Base-by-base conservation (phyloP, 2,113 vertebrate species). In the Nothocercus nigrocapillus region DNA sequence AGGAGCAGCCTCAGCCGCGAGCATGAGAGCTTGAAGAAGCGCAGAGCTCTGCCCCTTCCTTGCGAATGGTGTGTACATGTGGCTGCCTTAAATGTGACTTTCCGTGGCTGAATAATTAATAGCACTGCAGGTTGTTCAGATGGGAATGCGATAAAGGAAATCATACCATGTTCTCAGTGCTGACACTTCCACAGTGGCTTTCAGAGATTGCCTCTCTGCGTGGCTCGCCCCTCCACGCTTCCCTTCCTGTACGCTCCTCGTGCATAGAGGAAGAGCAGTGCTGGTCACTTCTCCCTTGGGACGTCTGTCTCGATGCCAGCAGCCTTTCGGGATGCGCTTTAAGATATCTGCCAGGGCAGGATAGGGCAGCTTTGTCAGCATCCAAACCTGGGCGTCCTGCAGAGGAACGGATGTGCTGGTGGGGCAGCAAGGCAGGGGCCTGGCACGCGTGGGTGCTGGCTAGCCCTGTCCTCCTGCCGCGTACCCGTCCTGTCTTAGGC, bases 1-100 rank as follows among this genome's bases (percentile, higher is more conserved):
- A 40, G 45, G 63, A 61, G 73, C 44, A 22, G 22, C 11, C 36
- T 54, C 0, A 1, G 36, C 13, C 1, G 0, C 3, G 1, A 18
- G 44, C n/a, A 64, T 21, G 28, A 45, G 40, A 6, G 24, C 21
- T 19, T 61, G 69, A 54, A 40, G 69, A 54, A 54, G 7, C 15
- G 34, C 18, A 54, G 38, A 54, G 27, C 49, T 27, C 49, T 28
- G 69, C 7, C 9, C 13, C 45, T 59, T n/a, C 17, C 1, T 59
- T 0, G 0, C 36, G 28, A 44, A 10, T 1, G 3, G 27, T 44
- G 67, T 15, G 49, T 27, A 4, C 25, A 9, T 36, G 16, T 51
- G 68, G 45, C n/a, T 28, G 3, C 70, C 76, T 49, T 47, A 64
- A 70, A 44, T 0, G 6, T 62, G 53, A 47, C 30, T 83, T 83